Conservation (phyloP, 1,140 invertebrate genomes). For the Trachelipus rathkii region DNA sequence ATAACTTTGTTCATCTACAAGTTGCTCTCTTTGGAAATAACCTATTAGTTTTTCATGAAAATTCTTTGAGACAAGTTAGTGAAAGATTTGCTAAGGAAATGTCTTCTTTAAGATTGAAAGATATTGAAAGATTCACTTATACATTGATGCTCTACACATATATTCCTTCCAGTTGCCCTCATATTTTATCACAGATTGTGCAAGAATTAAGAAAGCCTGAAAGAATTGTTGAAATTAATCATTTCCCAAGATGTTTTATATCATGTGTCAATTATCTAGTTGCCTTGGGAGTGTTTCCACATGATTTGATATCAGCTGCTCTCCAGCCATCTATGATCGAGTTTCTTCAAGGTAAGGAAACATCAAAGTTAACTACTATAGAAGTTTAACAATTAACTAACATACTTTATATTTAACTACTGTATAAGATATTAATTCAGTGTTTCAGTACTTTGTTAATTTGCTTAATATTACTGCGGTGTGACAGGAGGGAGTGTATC, state of each 20-base stretch:
- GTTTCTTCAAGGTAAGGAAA: slow-evolving; percentile 28
- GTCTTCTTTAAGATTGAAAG: slow-evolving; percentile 31
- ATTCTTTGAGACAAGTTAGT: slow-evolving; percentile 31
- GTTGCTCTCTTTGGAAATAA: slow-evolving; percentile 42
- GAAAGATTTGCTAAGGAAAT: slow-evolving; percentile 35
- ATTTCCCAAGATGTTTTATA: slow-evolving; percentile 43
- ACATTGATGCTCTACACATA: slow-evolving; percentile 42
- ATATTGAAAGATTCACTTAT: slow-evolving; percentile 44
- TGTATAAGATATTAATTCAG: too few species aligned
- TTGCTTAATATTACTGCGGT: too few species aligned
- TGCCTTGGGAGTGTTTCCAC: slow-evolving; percentile 32
- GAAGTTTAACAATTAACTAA: too few species aligned
- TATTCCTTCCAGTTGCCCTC: slow-evolving; percentile 31
- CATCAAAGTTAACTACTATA: too few species aligned
- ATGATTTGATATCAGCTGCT: slow-evolving; percentile 42
- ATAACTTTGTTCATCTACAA: slow-evolving; percentile 36
- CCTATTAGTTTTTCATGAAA: slow-evolving; percentile 31
- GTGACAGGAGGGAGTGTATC: too few species aligned
- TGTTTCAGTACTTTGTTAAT: too few species aligned
- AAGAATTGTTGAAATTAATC: slow-evolving; percentile 34
- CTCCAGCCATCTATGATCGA: slow-evolving; percentile 38
- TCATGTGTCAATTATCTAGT: slow-evolving; percentile 43
- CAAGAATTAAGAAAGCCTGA: slow-evolving; percentile 38
- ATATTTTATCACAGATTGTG: slow-evolving; percentile 36
- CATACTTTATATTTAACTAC: too few species aligned